A percentile compares a stretch with the other conserved stretches of the same genome.
These are phyloP conservation scores for Napeogenes inachia DNA, from an alignment of 2,888 invertebrate genomes.

Conservation along the genomic window DNA sequence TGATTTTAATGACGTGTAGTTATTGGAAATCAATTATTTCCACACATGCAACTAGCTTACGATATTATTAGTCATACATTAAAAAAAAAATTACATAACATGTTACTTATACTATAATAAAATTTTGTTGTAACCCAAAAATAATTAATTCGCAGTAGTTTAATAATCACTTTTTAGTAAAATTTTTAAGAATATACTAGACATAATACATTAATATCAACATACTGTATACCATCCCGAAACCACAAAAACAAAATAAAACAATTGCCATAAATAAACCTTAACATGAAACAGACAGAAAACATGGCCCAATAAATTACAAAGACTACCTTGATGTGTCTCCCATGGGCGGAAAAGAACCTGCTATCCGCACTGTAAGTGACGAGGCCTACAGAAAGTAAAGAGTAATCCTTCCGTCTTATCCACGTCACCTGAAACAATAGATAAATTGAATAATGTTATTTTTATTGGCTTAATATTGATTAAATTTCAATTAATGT, in stretches of 20 bases:
- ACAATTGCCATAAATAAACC: neutral
- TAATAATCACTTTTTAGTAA: too few species aligned
- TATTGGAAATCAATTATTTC: too few species aligned
- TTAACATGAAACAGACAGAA: neutral
- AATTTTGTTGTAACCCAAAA: too few species aligned
- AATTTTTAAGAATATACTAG: too few species aligned
- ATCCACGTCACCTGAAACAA: slow-evolving; percentile 82
- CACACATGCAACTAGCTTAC: too few species aligned
- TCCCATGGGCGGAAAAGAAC: slow-evolving; percentile 79
- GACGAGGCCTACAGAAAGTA: slow-evolving; percentile 80
- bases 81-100: too few species aligned
- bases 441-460: slow-evolving; percentile 13
- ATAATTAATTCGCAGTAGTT: too few species aligned
- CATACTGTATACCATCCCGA: neutral
- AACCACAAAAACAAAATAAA: neutral
- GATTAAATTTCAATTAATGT: neutral
- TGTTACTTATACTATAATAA: too few species aligned
- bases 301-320: slow-evolving; percentile 11
- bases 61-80: too few species aligned
- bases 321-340: slow-evolving; percentile 72
- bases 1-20: neutral
- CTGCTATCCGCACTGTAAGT: slow-evolving; percentile 82
- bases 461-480: neutral
- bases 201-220: neutral
- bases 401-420: slow-evolving; percentile 80